Evolutionary conservation across 1,140 invertebrate species (phyloP), one percentile per base, ranked within the genome.

Genomic region (Penaeus japonicus): DNA sequence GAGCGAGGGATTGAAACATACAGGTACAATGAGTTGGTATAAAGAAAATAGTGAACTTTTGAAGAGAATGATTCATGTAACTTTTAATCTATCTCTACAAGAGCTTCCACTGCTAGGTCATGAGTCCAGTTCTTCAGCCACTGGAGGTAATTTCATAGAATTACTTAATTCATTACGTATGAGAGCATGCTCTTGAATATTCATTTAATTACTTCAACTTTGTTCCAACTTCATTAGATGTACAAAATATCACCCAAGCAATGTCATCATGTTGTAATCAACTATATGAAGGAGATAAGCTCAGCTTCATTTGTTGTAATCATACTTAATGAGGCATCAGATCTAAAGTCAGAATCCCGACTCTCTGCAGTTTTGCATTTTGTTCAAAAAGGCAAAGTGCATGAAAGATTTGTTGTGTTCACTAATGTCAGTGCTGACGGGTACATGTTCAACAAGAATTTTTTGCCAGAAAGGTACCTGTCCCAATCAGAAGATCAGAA

Each of bases 151-250:
- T 82, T 82, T 27, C 54, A 82, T 32, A 82, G 80, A 82, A 30
- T 82, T 55, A 82, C 54, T 55, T 59, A 57, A 82, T 82, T 59
- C 59, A 27, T 55, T n/a, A n/a, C n/a, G n/a, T 82, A 22, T 27
- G 80, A 59, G 55, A 82, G 22, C 30, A 82, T 82, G 80, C 54
- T 59, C 54, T 59, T 82, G 7, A 22, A 82, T 59, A 24, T 47
- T 59, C 80, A 82, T 82, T 59, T 82, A 82, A 82, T 4, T 82
- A 82, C 55, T 17, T 82, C 80, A 59, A 82, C 80, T 30, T 47
- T 82, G 47, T 82, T 82, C 30, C 80, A 82, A 59, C 54, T 57
- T 35, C 80, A 59, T 47, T 22, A 82, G 22, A 10, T 59, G 77
- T 82, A 27, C 80, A 82, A 35, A 82, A 79, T 47, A 39, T 79